Conservation (phyloP, 2,888 invertebrate species). For the Xanthia togata region DNA sequence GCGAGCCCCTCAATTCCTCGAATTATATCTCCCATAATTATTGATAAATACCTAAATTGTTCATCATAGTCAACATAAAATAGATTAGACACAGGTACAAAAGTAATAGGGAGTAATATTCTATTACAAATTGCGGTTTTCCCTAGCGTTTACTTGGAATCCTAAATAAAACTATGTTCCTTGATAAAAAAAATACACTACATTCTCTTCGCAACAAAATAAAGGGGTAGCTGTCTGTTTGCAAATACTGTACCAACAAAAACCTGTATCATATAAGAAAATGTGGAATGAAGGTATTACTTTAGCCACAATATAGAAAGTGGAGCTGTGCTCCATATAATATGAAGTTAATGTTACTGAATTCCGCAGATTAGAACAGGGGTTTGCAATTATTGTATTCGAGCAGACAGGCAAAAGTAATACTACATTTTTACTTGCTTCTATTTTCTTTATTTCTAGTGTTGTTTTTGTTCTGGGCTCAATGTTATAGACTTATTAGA, state of each 20-base stretch:
- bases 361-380: constrained; percentile 54
- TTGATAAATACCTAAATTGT: neutral
- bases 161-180: constrained; percentile 31
- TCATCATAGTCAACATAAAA: neutral
- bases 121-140: constrained; percentile 40
- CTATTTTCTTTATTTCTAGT: constrained; percentile 5
- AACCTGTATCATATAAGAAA: constrained; percentile 55
- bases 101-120: constrained; percentile 16
- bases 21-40: too few relatives aligned
- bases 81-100: constrained; percentile 4
- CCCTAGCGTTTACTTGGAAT: constrained; percentile 16
- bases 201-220: constrained; percentile 48
- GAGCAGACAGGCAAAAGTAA: constrained; percentile 31
- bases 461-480: constrained; percentile 18
- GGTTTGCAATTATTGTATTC: constrained; percentile 52
- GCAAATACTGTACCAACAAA: constrained; percentile 51
- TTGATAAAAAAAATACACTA: constrained; percentile 49
- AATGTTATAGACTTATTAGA: constrained; percentile 8
- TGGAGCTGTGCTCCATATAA: constrained; percentile 43
- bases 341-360: constrained; percentile 59
- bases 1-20: too few relatives aligned
- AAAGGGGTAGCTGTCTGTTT: constrained; percentile 55
- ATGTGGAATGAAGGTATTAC: constrained; percentile 59
- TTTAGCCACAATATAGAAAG: constrained; percentile 48
- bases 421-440: constrained; percentile 24